Evolutionary conservation across 2,888 invertebrate species (phyloP).

Genomic region (Uloborus plumipes): DNA sequence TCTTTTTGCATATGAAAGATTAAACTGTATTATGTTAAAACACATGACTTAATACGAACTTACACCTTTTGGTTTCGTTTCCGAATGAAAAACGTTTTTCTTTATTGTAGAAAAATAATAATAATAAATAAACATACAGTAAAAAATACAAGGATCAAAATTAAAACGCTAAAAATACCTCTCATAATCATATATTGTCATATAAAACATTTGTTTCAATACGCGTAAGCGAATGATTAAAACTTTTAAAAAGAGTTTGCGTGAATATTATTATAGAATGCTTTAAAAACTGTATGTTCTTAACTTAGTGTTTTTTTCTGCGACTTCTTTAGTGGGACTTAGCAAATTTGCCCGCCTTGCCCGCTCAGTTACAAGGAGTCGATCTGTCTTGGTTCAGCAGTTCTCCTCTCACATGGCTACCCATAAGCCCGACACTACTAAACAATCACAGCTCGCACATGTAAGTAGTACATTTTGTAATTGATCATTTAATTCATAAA

Average conservation of each 20-base stretch:
- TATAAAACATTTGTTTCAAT: too few species aligned
- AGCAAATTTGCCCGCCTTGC: conserved; percentile 99
- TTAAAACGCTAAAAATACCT: too few species aligned
- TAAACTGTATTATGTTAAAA: too few species aligned
- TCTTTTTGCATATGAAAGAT: too few species aligned
- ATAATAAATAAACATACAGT: too few species aligned
- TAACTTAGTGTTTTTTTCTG: background rate
- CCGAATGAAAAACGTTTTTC: too few species aligned
- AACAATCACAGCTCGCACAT: conserved; percentile 93
- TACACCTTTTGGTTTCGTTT: too few species aligned
- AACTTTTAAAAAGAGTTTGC: background rate
- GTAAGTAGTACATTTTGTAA: conserved; percentile 77
- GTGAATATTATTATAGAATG: background rate
- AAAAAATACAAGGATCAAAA: too few species aligned
- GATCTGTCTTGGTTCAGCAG: conserved; percentile 88
- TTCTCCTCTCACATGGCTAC: conserved; percentile 92
- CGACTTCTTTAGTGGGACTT: conserved; percentile 72
- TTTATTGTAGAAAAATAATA: too few species aligned
- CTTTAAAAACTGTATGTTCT: background rate
- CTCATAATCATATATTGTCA: too few species aligned
- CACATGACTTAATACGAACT: too few species aligned
- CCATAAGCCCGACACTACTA: conserved; percentile 81
- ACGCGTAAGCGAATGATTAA: too few species aligned
- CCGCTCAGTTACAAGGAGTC: conserved; percentile 93
- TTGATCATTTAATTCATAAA: background rate